Conservation (phyloP, 2,888 invertebrate genomes). For the Trissoscelio sp. region DNA sequence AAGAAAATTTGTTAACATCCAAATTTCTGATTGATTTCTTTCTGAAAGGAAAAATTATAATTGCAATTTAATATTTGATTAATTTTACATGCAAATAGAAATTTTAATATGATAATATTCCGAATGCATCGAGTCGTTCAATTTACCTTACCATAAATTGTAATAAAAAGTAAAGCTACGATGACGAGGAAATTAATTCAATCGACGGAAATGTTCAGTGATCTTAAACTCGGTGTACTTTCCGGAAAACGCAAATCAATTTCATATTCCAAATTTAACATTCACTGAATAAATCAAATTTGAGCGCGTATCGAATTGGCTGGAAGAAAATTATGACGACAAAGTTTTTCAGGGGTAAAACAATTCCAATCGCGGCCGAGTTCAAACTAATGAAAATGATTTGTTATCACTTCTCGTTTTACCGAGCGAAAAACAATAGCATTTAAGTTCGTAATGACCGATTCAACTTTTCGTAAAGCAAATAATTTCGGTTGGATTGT, state of each 20-base stretch:
- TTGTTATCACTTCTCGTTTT: constrained; percentile 36
- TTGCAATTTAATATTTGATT: too few relatives aligned
- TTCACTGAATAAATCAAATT: constrained; percentile 40
- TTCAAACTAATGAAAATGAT: constrained; percentile 55
- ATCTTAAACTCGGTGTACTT: constrained; percentile 11
- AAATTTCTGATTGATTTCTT: too few relatives aligned
- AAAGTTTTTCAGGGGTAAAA: constrained; percentile 17
- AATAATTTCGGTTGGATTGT: constrained; percentile 53
- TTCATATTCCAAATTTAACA: constrained; percentile 25
- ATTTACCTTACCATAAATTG: constrained; percentile 10
- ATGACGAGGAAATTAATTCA: constrained; percentile 30
- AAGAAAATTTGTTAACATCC: too few relatives aligned
- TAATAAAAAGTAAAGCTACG: constrained; percentile 1
- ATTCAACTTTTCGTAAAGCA: constrained; percentile 36
- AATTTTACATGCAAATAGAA: neutral
- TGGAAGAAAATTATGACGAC: constrained; percentile 39
- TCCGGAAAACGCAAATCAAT: constrained; percentile 29
- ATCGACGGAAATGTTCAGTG: constrained; percentile 27
- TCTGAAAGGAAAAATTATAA: too few relatives aligned
- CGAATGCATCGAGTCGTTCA: neutral
- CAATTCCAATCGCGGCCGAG: constrained; percentile 20
- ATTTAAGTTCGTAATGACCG: constrained; percentile 40
- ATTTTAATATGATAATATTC: constrained; percentile 9
- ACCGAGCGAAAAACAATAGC: constrained; percentile 50
- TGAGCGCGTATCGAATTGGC: constrained; percentile 28